These are phyloP conservation scores for Drosophila algonquin DNA, from an alignment of 2,888 invertebrate genomes.

Conservation along the genomic window DNA sequence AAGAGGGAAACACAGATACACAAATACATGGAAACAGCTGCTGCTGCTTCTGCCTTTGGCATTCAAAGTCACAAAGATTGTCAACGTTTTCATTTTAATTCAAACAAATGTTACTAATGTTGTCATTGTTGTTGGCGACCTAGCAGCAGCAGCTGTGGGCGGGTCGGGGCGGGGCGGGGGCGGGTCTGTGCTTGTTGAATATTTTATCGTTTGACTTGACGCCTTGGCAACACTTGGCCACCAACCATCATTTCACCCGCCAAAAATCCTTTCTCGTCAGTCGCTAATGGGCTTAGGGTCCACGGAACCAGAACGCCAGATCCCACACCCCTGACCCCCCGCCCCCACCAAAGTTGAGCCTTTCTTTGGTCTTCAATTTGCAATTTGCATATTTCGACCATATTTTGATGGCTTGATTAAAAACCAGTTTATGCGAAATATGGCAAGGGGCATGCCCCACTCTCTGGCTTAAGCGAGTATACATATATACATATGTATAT, in stretches of 20 bases:
- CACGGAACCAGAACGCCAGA: not conserved
- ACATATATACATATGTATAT: not conserved
- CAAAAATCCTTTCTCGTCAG: slow-evolving; percentile 68
- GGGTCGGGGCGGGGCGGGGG: not conserved
- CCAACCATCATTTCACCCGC: slow-evolving; percentile 61
- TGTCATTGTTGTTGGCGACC: slow-evolving; percentile 62
- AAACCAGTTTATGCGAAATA: slow-evolving; percentile 31
- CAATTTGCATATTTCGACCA: slow-evolving; percentile 38
- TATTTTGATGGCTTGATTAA: slow-evolving; percentile 46
- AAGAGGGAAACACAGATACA: slow-evolving; percentile 7
- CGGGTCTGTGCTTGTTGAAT: slow-evolving; percentile 67
- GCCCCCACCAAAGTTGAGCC: not conserved
- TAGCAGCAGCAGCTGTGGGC: slow-evolving; percentile 20
- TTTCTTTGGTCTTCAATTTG: slow-evolving; percentile 26
- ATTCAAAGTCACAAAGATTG: slow-evolving; percentile 75
- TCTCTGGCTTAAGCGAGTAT: not conserved
- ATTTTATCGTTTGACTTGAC: slow-evolving; percentile 76
- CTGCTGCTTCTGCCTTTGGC: slow-evolving; percentile 49
- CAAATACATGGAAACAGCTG: slow-evolving; percentile 12
- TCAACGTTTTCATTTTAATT: slow-evolving; percentile 80
- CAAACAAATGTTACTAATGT: slow-evolving; percentile 78
- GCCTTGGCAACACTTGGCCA: slow-evolving; percentile 75
- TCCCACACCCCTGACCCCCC: not conserved
- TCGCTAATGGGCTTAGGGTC: slow-evolving; percentile 45
- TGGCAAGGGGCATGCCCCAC: not conserved